Base-by-base conservation (phyloP, 1,140 invertebrate species). In the Steinernema khuongi region DNA sequence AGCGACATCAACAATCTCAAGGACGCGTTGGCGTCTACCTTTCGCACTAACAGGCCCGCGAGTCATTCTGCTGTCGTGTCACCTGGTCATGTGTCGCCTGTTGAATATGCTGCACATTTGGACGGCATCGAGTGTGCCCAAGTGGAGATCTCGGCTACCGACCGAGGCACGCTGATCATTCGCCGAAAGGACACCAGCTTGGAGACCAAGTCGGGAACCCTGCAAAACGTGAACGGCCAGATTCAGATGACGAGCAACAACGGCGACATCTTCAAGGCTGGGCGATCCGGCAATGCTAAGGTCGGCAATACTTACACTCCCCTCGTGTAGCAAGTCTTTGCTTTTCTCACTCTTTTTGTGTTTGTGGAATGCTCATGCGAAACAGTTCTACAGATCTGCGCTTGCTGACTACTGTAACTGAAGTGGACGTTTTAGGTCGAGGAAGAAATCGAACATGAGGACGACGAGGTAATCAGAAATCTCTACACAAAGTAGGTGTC, bases 381-480 rank as follows among this genome's bases (percentile, higher is more conserved):
- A 67, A 1, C 69, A 29, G n/a, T 77, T 75, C 30, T 22, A 2
- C 22, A 4, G 2, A 77, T 76, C 1, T 11, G 71, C 22, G n/a
- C 28, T 17, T 26, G 28, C 36, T 7, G 14, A 1, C 19, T 33
- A 33, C 75, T 17, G 18, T 18, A 30, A 19, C 22, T 14, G 44
- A 28, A 32, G 4, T 18, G 36, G 14, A 1, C 7, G 19, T 79
- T 79, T 76, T 36, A 79, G 77, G 31, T 79, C 19, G 73, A 80
- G 17, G 77, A 77, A 1, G 78, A 79, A 32, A 18, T 33, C 11
- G 78, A 80, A 14, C 31, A 41, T 22, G 77, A 79, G 41, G 44
- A 80, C 19, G 77, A 79, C 50, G 77, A 74, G 44, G 31, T 77
- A 4, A 72, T 79, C 33, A 78, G 75, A 41, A 43, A 44, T 22